These are phyloP conservation scores for Agrypnia vestita DNA, from an alignment of 1,140 invertebrate species.

Conservation along the genomic window DNA sequence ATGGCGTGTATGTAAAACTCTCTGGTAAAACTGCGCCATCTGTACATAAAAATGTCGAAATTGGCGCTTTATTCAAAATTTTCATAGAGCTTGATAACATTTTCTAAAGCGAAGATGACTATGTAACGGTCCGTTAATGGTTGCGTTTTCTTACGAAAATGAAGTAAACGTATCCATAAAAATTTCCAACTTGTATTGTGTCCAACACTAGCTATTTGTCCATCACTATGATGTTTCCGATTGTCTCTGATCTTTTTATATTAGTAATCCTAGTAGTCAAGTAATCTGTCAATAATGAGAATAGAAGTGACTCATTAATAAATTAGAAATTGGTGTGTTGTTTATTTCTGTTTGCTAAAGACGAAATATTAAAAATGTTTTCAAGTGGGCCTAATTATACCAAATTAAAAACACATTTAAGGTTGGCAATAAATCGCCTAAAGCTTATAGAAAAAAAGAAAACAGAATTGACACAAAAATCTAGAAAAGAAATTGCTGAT, in stretches of 20 bases:
- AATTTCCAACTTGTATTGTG: slow-evolving; percentile 15
- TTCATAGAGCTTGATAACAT: slow-evolving; percentile 47
- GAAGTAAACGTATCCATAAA: slow-evolving; percentile 43
- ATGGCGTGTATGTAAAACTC: slow-evolving; percentile 51
- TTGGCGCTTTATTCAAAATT: slow-evolving; percentile 51
- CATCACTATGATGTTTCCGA: slow-evolving; percentile 1
- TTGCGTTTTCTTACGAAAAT: slow-evolving; percentile 16
- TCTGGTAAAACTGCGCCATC: slow-evolving; percentile 45
- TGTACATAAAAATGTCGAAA: slow-evolving; percentile 51
- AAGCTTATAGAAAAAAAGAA: slow-evolving; percentile 99
- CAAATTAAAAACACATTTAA: slow-evolving; percentile 97
- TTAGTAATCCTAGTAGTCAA: too few species aligned
- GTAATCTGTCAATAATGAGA: background rate
- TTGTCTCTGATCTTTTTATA: background rate
- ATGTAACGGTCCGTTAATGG: slow-evolving; percentile 38
- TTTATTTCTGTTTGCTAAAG: background rate
- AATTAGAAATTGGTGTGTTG: slow-evolving; percentile 1
- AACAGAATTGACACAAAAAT: slow-evolving; percentile 95
- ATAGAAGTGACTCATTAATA: background rate
- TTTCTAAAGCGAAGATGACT: slow-evolving; percentile 24
- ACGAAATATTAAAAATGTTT: slow-evolving; percentile 79
- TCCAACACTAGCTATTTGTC: background rate
- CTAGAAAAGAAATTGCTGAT: slow-evolving; percentile 97
- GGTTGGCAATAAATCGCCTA: slow-evolving; percentile 92
- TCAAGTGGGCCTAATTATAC: slow-evolving; percentile 90